Base-by-base conservation (phyloP, 1,140 invertebrate species). In the Aphidius gifuensis region DNA sequence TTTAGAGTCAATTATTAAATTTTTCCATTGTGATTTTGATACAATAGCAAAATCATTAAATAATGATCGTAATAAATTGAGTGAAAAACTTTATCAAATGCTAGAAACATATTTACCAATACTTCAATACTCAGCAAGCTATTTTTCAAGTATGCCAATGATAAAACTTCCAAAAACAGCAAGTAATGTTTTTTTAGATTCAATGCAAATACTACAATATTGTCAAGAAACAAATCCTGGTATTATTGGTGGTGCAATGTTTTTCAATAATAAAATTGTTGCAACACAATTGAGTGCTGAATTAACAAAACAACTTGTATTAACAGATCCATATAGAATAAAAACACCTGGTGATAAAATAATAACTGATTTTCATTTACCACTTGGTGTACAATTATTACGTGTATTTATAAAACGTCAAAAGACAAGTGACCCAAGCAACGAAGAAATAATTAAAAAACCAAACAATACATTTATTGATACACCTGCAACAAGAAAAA, bases 51-150 rank as follows among this genome's bases (percentile, higher is more conserved):
- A 78, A 53, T 82, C 85, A 46, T 84, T 87, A 44, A 80, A 83
- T 59, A 83, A 85, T 39, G 85, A 86, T 66, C 82, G 81, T 64
- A 84, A 84, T 43, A 85, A 86, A 69, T 83, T 92, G 49, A 84
- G 85, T 1, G 89, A 91, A 69, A 92, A 90, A 72, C 80, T 94
- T 32, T 90, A 90, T 76, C 87, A 89, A 72, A 89, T 92, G 71
- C 90, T 93, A 72, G 91, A 93, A 79, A 91, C 90, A 21, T 93
- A 92, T 77, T 81, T 93, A 54, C 91, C 91, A 45, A 87, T 92
- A 70, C 80, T 93, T 57, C 89, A 90, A 70, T 88, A 87, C 62
- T 88, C 87, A 58, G 87, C 89, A 21, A 88, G 89, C 77, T 86
- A 90, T 66, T 92, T 93, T 76, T 88, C 89, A 54, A 86, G 89